A percentile compares a stretch with the other conserved stretches of the same genome.
These are phyloP conservation scores for Anas platyrhynchos DNA, from an alignment of 2,113 vertebrate genomes.

Conservation along the genomic window DNA sequence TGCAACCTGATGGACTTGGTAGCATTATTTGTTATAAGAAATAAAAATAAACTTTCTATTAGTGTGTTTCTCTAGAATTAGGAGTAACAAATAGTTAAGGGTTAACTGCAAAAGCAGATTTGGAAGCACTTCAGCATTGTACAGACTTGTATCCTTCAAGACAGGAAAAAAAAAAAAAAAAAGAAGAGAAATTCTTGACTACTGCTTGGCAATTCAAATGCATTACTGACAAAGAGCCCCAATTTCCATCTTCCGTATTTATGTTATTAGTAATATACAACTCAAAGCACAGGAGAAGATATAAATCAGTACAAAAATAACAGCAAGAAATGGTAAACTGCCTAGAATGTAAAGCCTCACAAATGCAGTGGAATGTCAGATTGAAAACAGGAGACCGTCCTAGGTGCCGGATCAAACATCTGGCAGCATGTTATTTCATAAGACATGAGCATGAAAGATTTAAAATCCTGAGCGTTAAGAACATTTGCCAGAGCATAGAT, in stretches of 20 bases:
- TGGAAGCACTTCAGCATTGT: not conserved
- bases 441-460: not conserved
- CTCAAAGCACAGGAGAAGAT: constrained; percentile 12
- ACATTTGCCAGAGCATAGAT: not conserved
- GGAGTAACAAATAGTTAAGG: not conserved
- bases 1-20: not conserved
- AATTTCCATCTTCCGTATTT: not conserved
- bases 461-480: not conserved
- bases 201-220: not conserved
- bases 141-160: constrained; percentile 15
- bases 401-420: constrained; percentile 21
- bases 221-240: not conserved
- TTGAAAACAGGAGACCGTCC: not conserved
- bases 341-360: constrained; percentile 11
- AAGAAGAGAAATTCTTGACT: constrained; percentile 47
- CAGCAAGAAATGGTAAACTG: not conserved
- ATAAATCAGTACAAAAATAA: constrained; percentile 29
- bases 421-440: not conserved
- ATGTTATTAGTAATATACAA: not conserved
- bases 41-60: not conserved
- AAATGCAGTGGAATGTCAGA: not conserved
- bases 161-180: not conserved
- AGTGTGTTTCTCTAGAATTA: not conserved
- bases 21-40: not conserved
- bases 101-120: not conserved